Percentiles rank a stretch among this genome's conserved stretches.
Conservation (phyloP, 2,113 vertebrate genomes). For the Alces alces region DNA sequence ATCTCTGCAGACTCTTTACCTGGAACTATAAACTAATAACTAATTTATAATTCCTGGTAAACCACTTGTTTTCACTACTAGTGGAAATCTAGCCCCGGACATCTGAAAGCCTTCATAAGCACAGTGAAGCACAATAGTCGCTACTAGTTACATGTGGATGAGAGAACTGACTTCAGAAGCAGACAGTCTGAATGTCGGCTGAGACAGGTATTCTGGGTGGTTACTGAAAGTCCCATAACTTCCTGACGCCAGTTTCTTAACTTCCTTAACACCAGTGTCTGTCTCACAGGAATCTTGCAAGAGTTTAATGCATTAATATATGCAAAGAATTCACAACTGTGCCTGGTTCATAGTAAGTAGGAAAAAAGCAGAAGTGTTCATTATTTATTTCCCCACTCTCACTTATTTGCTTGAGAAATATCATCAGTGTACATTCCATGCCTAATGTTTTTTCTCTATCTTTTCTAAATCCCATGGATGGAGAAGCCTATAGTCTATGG, state of each 20-base stretch:
- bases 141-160: neutral
- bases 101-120: neutral
- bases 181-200: neutral
- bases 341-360: neutral
- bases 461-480: neutral
- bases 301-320: neutral
- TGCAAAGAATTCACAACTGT: neutral
- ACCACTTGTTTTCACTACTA: neutral
- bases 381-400: neutral
- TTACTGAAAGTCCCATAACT: neutral
- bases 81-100: neutral
- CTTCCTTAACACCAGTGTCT: neutral
- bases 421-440: neutral
- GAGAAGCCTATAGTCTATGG: neutral
- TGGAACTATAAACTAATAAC: neutral
- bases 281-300: neutral
- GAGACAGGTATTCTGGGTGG: neutral
- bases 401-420: neutral
- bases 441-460: neutral
- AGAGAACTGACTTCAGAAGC: neutral
- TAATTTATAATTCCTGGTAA: neutral
- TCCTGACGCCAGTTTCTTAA: neutral
- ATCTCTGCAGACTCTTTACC: neutral
- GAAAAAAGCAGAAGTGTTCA: neutral
- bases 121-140: neutral